A percentile compares a stretch with the other conserved stretches of the same genome.
Evolutionary conservation across 2,888 invertebrate genomes (phyloP).

Genomic region (Cheilosia grossa): DNA sequence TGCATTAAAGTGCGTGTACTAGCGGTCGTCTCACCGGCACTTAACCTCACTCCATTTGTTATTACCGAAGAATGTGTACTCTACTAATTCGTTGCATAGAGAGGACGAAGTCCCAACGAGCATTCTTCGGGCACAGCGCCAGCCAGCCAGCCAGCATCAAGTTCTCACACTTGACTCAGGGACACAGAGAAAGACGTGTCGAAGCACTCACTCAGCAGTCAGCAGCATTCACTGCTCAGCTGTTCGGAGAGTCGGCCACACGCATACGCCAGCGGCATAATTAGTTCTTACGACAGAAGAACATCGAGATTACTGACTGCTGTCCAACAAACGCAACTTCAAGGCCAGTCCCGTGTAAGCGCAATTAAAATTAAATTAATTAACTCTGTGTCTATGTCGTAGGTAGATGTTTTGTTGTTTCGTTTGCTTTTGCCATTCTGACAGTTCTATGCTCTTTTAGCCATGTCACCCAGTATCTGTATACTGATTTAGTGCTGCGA

Average conservation of each 20-base stretch:
- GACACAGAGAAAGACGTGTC: constrained; percentile 3
- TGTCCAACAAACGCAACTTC: neutral
- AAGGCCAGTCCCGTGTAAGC: constrained; percentile 20
- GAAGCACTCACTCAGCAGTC: neutral
- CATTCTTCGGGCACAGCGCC: constrained; percentile 33
- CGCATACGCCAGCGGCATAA: constrained; percentile 3
- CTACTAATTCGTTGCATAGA: constrained; percentile 5
- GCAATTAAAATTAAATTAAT: constrained; percentile 35
- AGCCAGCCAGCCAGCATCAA: constrained; percentile 1
- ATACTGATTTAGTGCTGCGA: constrained; percentile 46
- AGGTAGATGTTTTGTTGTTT: neutral
- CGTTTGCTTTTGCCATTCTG: constrained; percentile 14
- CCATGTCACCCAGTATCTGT: constrained; percentile 24
- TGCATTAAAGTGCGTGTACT: constrained; percentile 24
- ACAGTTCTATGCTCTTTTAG: constrained; percentile 27
- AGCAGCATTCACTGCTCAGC: neutral
- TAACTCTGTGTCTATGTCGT: neutral
- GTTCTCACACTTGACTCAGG: constrained; percentile 37
- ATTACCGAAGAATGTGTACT: neutral
- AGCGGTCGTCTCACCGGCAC: neutral
- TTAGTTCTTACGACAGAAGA: neutral
- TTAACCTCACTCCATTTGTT: neutral
- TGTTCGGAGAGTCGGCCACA: neutral
- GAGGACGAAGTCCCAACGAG: neutral
- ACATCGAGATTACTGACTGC: neutral